phyloP scores from a whole-genome alignment of 2,797 vertebrate genomes.

The Rachycentron canadum region DNA sequence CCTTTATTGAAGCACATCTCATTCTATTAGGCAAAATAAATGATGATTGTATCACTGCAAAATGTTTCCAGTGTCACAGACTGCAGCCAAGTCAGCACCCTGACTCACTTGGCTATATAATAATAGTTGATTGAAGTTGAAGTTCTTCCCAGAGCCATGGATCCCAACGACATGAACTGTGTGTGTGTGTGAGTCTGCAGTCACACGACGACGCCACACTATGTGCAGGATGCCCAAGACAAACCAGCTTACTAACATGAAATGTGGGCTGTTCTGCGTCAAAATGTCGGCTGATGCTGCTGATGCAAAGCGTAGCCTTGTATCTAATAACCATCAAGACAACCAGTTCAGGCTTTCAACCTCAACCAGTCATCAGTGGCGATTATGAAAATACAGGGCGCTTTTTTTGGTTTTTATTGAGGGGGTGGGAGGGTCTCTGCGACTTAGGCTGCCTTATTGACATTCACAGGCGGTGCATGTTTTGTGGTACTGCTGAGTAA shows the following conservation, averaged over 20 bases:
- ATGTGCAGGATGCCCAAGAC: conserved; percentile 43
- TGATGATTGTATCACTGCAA: conserved; percentile 18
- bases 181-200: conserved; percentile 27
- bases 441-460: conserved; percentile 30
- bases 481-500: conserved; percentile 63
- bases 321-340: conserved; percentile 16
- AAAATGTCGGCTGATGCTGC: conserved; percentile 52
- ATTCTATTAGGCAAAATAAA: conserved; percentile 40
- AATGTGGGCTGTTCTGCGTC: conserved; percentile 57
- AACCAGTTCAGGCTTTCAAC: conserved; percentile 12
- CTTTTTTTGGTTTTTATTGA: not conserved
- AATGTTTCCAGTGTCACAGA: conserved; percentile 39
- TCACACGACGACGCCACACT: conserved; percentile 60
- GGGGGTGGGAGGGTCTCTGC: not conserved
- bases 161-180: conserved; percentile 37
- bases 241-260: conserved; percentile 62
- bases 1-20: conserved; percentile 49
- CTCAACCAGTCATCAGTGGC: conserved; percentile 1
- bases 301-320: conserved; percentile 42
- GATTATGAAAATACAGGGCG: conserved; percentile 34
- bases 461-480: conserved; percentile 40
- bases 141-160: conserved; percentile 47
- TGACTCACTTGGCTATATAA: conserved; percentile 56
- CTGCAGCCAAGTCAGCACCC: conserved; percentile 33
- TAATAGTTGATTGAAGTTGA: conserved; percentile 47